Conservation (phyloP, 2,888 invertebrate species). For the Griposia aprilina region DNA sequence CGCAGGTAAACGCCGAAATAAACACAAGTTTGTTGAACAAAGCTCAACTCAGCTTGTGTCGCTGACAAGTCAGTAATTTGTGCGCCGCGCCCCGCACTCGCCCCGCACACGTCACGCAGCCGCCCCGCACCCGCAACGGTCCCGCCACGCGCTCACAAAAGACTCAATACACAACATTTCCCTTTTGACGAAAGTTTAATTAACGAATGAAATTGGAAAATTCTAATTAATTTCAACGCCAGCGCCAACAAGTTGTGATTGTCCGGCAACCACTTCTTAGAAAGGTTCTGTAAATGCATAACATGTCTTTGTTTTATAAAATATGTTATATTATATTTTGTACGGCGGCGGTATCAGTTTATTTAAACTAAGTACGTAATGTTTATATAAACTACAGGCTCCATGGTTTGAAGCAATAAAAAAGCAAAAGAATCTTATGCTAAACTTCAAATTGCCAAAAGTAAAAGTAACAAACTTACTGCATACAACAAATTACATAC, state of each 20-base stretch:
- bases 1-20: slow-evolving; percentile 10
- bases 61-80: slow-evolving; percentile 48
- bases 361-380: not conserved
- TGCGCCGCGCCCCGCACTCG: not conserved
- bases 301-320: slow-evolving; percentile 4
- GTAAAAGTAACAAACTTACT: no score
- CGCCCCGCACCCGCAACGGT: slow-evolving; percentile 5
- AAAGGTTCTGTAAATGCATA: slow-evolving; percentile 29
- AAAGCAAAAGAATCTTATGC: not conserved
- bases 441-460: not conserved
- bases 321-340: not conserved
- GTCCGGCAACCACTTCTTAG: not conserved
- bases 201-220: slow-evolving; percentile 60
- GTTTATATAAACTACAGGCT: not conserved
- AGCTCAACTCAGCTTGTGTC: slow-evolving; percentile 34
- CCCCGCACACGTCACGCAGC: not conserved
- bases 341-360: not conserved
- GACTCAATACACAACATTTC: slow-evolving; percentile 55
- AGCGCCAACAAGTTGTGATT: slow-evolving; percentile 8
- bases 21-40: slow-evolving; percentile 34
- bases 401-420: not conserved
- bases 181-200: slow-evolving; percentile 65
- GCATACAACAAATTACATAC: no score
- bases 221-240: slow-evolving; percentile 54
- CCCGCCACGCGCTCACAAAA: slow-evolving; percentile 45